Evolutionary conservation across 2,888 invertebrate genomes (phyloP).

Genomic region (Ptychoptera contaminata): DNA sequence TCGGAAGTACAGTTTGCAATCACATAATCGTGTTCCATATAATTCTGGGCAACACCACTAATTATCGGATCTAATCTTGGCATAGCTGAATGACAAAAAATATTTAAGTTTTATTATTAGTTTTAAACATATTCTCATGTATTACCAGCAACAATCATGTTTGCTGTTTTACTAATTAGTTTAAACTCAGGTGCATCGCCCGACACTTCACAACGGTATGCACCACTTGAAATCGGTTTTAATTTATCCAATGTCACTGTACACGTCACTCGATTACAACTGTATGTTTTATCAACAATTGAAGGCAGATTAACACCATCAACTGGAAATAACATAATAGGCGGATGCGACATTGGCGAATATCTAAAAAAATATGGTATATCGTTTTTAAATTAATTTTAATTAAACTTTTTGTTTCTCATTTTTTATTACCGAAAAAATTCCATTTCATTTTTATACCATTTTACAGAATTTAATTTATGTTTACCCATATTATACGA

Average conservation of each 20-base stretch:
- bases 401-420: too few species aligned
- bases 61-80: constrained; percentile 26
- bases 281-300: constrained; percentile 18
- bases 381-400: too few species aligned
- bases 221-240: constrained; percentile 29
- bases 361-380: constrained; percentile 17
- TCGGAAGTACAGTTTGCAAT: constrained; percentile 26
- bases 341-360: constrained; percentile 24
- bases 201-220: constrained; percentile 43
- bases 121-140: too few species aligned
- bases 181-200: constrained; percentile 42
- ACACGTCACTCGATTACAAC: constrained; percentile 24
- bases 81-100: constrained; percentile 15
- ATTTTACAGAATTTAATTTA: constrained; percentile 35
- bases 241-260: constrained; percentile 24
- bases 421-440: constrained; percentile 31
- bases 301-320: constrained; percentile 19
- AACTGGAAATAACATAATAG: constrained; percentile 22
- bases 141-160: constrained; percentile 40
- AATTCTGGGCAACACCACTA: constrained; percentile 22
- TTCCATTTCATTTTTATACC: constrained; percentile 34
- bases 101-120: too few species aligned
- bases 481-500: constrained; percentile 34
- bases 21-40: constrained; percentile 23
- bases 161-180: constrained; percentile 35